Conservation (phyloP, 2,888 invertebrate species). For the Artemia sinica region DNA sequence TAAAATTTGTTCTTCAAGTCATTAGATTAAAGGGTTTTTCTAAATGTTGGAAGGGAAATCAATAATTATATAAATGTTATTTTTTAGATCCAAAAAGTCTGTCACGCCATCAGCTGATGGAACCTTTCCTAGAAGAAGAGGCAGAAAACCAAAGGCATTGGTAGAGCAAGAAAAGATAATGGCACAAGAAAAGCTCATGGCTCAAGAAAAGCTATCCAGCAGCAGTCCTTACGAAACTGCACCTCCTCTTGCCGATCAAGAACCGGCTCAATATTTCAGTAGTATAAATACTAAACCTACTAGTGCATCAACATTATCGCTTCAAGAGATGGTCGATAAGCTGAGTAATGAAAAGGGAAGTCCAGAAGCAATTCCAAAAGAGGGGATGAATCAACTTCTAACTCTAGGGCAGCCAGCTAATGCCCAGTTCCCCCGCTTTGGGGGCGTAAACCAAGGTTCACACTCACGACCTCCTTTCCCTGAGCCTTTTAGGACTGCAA, state of each 20-base stretch:
- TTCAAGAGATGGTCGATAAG: conserved; percentile 5
- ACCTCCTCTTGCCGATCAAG: not conserved
- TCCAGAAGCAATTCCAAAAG: not conserved
- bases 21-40: no score
- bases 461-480: no score
- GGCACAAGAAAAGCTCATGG: no score
- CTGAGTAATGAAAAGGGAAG: not conserved
- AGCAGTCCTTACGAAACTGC: not conserved
- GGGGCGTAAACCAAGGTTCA: no score
- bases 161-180: no score
- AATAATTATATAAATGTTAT: not conserved
- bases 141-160: conserved; percentile 1
- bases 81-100: not conserved
- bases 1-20: no score
- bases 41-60: no score
- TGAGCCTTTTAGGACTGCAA: no score
- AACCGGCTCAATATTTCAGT: not conserved
- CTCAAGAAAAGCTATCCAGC: no score
- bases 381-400: not conserved
- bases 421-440: no score
- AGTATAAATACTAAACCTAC: not conserved
- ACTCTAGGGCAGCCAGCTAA: no score
- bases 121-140: conserved; percentile 1
- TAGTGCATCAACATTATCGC: not conserved
- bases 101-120: not conserved